Percentiles rank a stretch among this genome's conserved stretches.
phyloP scores from a whole-genome alignment of 2,888 invertebrate genomes.

The Auanema sp. region DNA sequence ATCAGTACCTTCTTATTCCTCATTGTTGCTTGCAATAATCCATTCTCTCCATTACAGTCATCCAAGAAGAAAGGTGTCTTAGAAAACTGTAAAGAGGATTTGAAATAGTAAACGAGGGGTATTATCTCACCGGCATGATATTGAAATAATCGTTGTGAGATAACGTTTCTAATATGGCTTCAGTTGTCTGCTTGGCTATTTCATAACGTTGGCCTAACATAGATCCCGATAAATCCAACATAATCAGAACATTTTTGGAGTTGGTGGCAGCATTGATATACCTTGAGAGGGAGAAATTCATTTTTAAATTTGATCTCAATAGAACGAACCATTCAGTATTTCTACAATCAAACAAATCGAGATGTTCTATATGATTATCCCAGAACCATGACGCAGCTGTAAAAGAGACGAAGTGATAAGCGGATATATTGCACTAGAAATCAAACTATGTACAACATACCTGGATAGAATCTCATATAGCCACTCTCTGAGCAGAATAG shows the following conservation, averaged over 20 bases:
- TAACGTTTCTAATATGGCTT: slow-evolving; percentile 86
- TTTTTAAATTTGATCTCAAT: neutral
- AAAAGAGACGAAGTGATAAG: slow-evolving; percentile 13
- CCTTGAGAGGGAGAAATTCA: slow-evolving; percentile 55
- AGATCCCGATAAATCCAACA: slow-evolving; percentile 76
- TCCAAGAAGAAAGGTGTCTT: slow-evolving; percentile 77
- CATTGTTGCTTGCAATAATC: slow-evolving; percentile 80
- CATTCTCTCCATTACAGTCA: slow-evolving; percentile 76
- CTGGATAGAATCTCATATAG: slow-evolving; percentile 89
- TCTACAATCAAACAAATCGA: slow-evolving; percentile 82
- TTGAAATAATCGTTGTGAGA: slow-evolving; percentile 98
- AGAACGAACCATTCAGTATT: slow-evolving; percentile 66
- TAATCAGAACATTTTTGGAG: slow-evolving; percentile 92
- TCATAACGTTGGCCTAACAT: slow-evolving; percentile 74
- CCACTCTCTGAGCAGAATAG: slow-evolving; percentile 94
- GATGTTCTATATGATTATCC: slow-evolving; percentile 51
- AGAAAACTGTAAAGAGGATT: slow-evolving; percentile 70
- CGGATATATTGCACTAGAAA: slow-evolving; percentile 1
- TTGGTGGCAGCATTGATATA: slow-evolving; percentile 96
- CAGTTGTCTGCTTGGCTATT: slow-evolving; percentile 85
- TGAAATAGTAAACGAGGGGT: neutral
- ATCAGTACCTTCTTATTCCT: slow-evolving; percentile 65
- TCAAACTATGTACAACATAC: slow-evolving; percentile 67
- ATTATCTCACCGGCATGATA: slow-evolving; percentile 73
- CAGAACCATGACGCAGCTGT: slow-evolving; percentile 61